These are phyloP conservation scores for Chymomyza amoena DNA, from an alignment of 2,888 invertebrate genomes.

Conservation along the genomic window DNA sequence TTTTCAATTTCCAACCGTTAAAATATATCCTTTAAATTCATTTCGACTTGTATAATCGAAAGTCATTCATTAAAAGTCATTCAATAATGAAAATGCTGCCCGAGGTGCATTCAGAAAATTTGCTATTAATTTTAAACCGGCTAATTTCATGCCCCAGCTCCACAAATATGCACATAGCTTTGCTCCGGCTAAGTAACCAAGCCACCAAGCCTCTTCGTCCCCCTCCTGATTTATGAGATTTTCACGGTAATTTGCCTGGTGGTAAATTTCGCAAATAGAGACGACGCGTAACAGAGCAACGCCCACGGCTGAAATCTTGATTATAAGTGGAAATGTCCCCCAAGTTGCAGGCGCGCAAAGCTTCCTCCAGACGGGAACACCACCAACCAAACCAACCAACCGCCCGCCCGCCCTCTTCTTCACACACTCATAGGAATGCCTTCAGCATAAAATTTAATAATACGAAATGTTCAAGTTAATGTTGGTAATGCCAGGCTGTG, in stretches of 20 bases:
- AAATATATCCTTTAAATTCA: background rate
- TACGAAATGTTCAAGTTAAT: background rate
- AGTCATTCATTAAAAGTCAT: background rate
- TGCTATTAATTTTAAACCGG: slow-evolving; percentile 52
- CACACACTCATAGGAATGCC: background rate
- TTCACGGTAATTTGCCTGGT: slow-evolving; percentile 36
- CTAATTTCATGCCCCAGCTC: slow-evolving; percentile 42
- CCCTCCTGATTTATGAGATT: slow-evolving; percentile 45
- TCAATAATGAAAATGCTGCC: background rate
- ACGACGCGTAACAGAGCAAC: slow-evolving; percentile 9
- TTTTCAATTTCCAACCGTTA: slow-evolving; percentile 23
- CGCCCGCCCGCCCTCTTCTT: background rate
- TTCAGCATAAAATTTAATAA: background rate
- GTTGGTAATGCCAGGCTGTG: slow-evolving; percentile 8
- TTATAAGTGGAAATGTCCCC: slow-evolving; percentile 58
- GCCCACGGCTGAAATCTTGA: slow-evolving; percentile 63
- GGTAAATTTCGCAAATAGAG: slow-evolving; percentile 4
- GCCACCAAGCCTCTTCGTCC: too few species aligned
- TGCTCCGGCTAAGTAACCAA: background rate
- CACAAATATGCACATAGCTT: background rate
- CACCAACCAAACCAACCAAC: background rate
- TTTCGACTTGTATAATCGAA: slow-evolving; percentile 17
- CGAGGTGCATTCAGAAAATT: slow-evolving; percentile 25
- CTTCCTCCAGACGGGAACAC: background rate
- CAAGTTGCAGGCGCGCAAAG: slow-evolving; percentile 21